Evolutionary conservation across 2,113 vertebrate genomes (phyloP), one percentile per base, ranked within the genome.

Genomic region (Zapus hudsonius): DNA sequence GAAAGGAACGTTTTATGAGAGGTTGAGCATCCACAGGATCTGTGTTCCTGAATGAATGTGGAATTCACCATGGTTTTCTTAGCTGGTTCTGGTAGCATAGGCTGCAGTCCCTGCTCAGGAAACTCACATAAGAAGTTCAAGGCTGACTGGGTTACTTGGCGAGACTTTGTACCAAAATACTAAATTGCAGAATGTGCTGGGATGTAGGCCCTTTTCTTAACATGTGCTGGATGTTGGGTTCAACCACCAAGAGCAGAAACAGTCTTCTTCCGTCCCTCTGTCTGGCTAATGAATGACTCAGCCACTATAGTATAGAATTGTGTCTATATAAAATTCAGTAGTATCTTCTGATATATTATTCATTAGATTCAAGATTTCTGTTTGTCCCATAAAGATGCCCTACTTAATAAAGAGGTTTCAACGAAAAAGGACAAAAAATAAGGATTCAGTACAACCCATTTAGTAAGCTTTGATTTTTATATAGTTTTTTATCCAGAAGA

Each of bases 401-500:
- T 61, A 38, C 5, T 91, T n/a, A n/a, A n/a, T n/a, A n/a, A n/a
- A n/a, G n/a, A n/a, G n/a, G n/a, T n/a, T n/a, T n/a, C n/a, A n/a
- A n/a, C n/a, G n/a, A n/a, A n/a, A n/a, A n/a, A n/a, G n/a, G n/a
- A n/a, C 70, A 84, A 61, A 92, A 93, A 69, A 95, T 57, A 17
- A 87, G 69, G 29, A 40, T 81, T 89, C 2, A 87, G 5, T 81
- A 70, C 22, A 67, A 84, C 67, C 17, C 17, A 67, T 31, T 70
- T 79, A 86, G 55, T 74, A 42, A 59, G 89, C 19, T 93, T 80
- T 82, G 7, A 90, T 55, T 94, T 90, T 95, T 59, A 38, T 69
- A 27, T 33, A 36, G 20, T 70, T 84, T 83, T 87, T 95, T 75
- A 15, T 52, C 52, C 17, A 55, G 23, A 69, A 40, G 20, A 67